Evolutionary conservation across 2,888 invertebrate species (phyloP), one percentile per base, ranked within the genome.

Genomic region (Nyleta sp.): DNA sequence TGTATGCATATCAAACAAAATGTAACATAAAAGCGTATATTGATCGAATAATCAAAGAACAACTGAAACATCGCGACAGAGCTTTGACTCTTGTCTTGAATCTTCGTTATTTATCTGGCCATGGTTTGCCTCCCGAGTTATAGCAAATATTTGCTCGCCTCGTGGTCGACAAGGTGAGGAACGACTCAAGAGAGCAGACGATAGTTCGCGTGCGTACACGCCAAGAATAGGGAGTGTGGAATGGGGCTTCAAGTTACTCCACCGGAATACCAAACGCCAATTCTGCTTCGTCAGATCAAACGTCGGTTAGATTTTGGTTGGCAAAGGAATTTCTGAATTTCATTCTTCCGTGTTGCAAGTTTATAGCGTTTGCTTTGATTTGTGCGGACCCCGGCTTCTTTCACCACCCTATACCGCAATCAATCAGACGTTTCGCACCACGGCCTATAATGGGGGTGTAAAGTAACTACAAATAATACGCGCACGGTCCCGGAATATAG

Each of bases 131-230:
- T 81, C 62, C 42, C 78, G 82, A 85, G 83, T 86, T 84, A 82
- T 85, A 81, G 85, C 87, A 87, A 88, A 88, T 88, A 88, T 89
- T 89, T 89, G 86, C 85, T 85, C 81, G 83, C 84, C 82, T 81
- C 76, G 80, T 75, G 83, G 83, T 85, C 81, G 85, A 85, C 84
- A 84, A 84, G 82, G 82, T 81, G 82, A 82, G 81, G 80, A 83
- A 80, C 79, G 77, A 59, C 78, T 83, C 72, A 72, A 79, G 83
- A 82, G 78, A 84, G 80, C 82, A 81, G 82, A 84, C 84, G 87
- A 86, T 87, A 85, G 86, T 84, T 85, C 83, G 82, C 85, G 82
- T 86, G 82, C 83, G 83, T 84, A 84, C 84, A 82, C 84, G 81
- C 80, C 78, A 78, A 85, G 80, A 84, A 83, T 83, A 84, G 78